Percentiles rank a stretch among this genome's conserved stretches.
phyloP scores from a whole-genome alignment of 2,113 vertebrate species.

The Ginglymostoma cirratum region DNA sequence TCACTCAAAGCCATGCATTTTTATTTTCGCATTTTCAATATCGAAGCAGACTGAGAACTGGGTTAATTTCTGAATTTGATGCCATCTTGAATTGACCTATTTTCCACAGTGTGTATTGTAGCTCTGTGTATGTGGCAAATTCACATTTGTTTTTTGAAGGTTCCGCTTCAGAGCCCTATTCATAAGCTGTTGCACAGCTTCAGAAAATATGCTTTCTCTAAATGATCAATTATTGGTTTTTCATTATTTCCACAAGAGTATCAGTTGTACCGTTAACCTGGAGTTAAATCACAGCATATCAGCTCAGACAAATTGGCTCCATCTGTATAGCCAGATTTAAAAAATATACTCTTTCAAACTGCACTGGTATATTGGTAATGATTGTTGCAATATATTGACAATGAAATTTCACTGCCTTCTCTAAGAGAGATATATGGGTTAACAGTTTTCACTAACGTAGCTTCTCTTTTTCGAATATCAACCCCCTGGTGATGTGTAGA shows the following conservation, averaged over 20 bases:
- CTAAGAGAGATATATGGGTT: not conserved
- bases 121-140: not conserved
- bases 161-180: not conserved
- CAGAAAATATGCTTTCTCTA: not conserved
- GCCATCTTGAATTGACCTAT: not conserved
- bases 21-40: not conserved
- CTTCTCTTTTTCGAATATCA: not conserved
- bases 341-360: not conserved
- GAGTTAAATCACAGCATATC: not conserved
- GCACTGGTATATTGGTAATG: not conserved
- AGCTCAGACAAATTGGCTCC: not conserved
- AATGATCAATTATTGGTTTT: not conserved
- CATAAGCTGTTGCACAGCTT: not conserved
- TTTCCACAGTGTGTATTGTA: not conserved
- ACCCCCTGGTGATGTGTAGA: not conserved
- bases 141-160: not conserved
- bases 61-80: not conserved
- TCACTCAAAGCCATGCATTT: not conserved
- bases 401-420: not conserved
- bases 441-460: not conserved
- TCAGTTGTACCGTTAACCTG: not conserved
- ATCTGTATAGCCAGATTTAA: not conserved
- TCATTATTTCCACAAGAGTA: not conserved
- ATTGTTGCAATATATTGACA: not conserved
- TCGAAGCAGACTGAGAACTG: not conserved